Evolutionary conservation across 2,888 invertebrate genomes (phyloP), one percentile per base, ranked within the genome.

Genomic region (Andrena fulva): DNA sequence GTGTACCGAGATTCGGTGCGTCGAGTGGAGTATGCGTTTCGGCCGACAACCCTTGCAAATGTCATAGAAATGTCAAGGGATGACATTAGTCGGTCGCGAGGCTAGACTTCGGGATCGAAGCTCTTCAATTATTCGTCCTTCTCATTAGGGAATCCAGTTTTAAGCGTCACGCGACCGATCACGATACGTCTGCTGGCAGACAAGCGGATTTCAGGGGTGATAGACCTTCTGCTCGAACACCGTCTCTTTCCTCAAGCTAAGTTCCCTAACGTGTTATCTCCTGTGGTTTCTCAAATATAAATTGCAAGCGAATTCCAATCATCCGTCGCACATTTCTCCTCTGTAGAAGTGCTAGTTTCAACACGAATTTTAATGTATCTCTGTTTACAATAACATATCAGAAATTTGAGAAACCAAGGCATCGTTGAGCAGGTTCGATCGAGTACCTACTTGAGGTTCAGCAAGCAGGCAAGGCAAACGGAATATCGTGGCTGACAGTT

Each of bases 231-330:
- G 69, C 42, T 62, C 67, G 10, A 24, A 27, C 60, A 74, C 73
- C 68, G 67, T 77, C 73, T 60, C 74, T 67, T 66, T 31, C 74
- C 59, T 27, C 59, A 8, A 33, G 56, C 60, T 74, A 63, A 73
- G 67, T 29, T 56, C 71, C 59, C 27, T 70, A 75, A 63, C 83
- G 50, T 66, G 31, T 66, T 62, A 33, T 48, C 63, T 52, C 4
- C 66, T 29, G 59, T 52, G 62, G 54, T 71, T 80, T 79, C 66
- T 52, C 52, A 68, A 76, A 54, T 84, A 78, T 78, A 85, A 89
- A 90, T 89, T 87, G 87, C 89, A 85, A 81, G 87, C 79, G 70
- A 69, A 82, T 81, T 74, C 67, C 79, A 56, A 42, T 42, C 2
- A 42, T 4, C 42, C 12, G 12, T 42, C 12, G 42, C 4, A 12